phyloP scores from a whole-genome alignment of 2,888 invertebrate genomes.

The Glyphotaelius pellucidus region DNA sequence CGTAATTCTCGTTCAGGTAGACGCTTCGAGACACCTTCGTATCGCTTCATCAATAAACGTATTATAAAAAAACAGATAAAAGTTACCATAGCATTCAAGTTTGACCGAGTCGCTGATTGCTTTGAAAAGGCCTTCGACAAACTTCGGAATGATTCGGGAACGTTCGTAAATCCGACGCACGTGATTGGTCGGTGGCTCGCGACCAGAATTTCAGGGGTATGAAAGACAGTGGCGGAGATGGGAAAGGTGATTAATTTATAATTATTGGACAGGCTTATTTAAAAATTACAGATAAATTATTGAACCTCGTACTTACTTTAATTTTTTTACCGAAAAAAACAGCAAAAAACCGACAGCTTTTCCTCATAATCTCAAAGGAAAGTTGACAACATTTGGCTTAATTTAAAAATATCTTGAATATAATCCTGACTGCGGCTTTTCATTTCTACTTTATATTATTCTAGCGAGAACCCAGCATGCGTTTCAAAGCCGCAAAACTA shows the following conservation, averaged over 20 bases:
- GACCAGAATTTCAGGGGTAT: not conserved
- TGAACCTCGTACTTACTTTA: too few relatives aligned
- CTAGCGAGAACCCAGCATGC: too few relatives aligned
- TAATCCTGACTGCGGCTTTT: too few relatives aligned
- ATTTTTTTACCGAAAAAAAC: too few relatives aligned
- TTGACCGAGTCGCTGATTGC: not conserved
- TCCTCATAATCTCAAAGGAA: too few relatives aligned
- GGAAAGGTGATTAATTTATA: not conserved
- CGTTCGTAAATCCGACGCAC: not conserved
- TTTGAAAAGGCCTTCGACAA: not conserved
- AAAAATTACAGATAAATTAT: too few relatives aligned
- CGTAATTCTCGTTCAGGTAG: not conserved
- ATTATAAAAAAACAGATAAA: not conserved
- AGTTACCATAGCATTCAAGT: not conserved
- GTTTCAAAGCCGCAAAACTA: too few relatives aligned
- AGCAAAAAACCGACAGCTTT: too few relatives aligned
- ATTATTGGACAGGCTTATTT: too few relatives aligned
- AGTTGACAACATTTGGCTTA: too few relatives aligned
- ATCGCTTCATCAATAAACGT: not conserved
- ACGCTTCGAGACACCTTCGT: not conserved
- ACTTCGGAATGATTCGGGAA: not conserved
- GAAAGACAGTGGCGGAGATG: not conserved
- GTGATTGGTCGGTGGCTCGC: not conserved
- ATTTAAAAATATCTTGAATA: too few relatives aligned
- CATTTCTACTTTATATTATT: too few relatives aligned